Percentiles rank a stretch among this genome's conserved stretches.
phyloP scores from a whole-genome alignment of 2,888 invertebrate species.

The Morpho deidamia region DNA sequence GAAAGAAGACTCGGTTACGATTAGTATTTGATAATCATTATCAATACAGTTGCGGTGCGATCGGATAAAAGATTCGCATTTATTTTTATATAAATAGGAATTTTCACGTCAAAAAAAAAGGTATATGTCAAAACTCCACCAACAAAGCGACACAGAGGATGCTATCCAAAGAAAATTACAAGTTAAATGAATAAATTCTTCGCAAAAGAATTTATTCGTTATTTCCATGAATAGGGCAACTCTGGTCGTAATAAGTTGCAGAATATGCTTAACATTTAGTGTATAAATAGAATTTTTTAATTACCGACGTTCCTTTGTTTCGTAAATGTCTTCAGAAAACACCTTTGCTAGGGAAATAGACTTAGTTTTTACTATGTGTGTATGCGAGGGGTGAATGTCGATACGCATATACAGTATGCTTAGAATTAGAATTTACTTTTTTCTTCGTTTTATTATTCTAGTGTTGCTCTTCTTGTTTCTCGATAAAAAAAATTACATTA shows the following conservation, averaged over 20 bases:
- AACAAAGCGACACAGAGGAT: too few species aligned
- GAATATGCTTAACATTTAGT: background rate
- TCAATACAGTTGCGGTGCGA: too few species aligned
- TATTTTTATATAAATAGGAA: too few species aligned
- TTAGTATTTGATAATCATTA: too few species aligned
- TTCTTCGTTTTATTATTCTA: background rate
- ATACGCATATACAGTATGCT: background rate
- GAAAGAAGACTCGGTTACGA: too few species aligned
- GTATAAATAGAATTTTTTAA: conserved; percentile 3
- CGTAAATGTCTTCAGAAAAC: background rate
- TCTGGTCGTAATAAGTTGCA: background rate
- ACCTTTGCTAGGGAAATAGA: background rate
- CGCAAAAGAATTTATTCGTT: too few species aligned
- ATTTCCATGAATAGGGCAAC: background rate
- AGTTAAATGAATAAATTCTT: too few species aligned
- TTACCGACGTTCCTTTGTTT: background rate
- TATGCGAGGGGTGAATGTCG: background rate
- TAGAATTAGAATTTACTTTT: background rate
- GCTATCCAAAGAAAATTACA: too few species aligned
- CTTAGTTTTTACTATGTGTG: background rate
- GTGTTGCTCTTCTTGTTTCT: background rate
- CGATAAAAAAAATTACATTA: background rate
- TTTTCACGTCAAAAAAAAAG: too few species aligned
- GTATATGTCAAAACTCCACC: too few species aligned
- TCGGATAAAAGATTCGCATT: too few species aligned